Evolutionary conservation across 2,797 vertebrate genomes (phyloP).

Genomic region (Sebastes melanostomus): DNA sequence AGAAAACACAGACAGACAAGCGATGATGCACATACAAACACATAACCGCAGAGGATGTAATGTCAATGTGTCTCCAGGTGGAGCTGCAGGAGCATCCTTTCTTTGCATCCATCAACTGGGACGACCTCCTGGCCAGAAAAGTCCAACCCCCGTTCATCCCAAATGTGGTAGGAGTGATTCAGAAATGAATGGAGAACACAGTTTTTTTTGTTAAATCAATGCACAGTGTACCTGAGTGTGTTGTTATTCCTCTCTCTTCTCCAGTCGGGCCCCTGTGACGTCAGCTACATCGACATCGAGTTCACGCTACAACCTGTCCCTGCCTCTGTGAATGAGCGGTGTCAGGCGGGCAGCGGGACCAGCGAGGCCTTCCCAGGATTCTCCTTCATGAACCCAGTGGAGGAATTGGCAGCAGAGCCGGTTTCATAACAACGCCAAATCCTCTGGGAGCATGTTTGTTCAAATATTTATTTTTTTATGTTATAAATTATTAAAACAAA

Average conservation of each 20-base stretch:
- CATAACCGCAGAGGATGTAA: neutral
- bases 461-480: slow-evolving; percentile 56
- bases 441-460: slow-evolving; percentile 31
- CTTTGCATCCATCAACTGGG: slow-evolving; percentile 80
- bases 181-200: neutral
- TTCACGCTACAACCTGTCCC: slow-evolving; percentile 81
- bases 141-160: slow-evolving; percentile 80
- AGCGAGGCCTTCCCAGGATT: slow-evolving; percentile 77
- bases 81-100: slow-evolving; percentile 81
- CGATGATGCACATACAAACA: neutral
- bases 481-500: slow-evolving; percentile 51
- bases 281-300: slow-evolving; percentile 80
- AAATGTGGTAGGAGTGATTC: slow-evolving; percentile 70
- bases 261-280: slow-evolving; percentile 79
- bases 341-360: slow-evolving; percentile 22
- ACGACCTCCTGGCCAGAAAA: slow-evolving; percentile 78
- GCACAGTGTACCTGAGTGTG: neutral
- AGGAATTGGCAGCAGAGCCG: slow-evolving; percentile 30
- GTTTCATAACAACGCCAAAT: slow-evolving; percentile 39
- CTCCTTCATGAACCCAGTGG: slow-evolving; percentile 72
- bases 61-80: slow-evolving; percentile 56
- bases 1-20: neutral
- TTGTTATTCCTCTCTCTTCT: neutral
- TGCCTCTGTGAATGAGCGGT: slow-evolving; percentile 68
- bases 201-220: neutral